These are phyloP conservation scores for Apostichopus californicus DNA, from an alignment of 35 echinoderm and acorn worm species.

Conservation along the genomic window DNA sequence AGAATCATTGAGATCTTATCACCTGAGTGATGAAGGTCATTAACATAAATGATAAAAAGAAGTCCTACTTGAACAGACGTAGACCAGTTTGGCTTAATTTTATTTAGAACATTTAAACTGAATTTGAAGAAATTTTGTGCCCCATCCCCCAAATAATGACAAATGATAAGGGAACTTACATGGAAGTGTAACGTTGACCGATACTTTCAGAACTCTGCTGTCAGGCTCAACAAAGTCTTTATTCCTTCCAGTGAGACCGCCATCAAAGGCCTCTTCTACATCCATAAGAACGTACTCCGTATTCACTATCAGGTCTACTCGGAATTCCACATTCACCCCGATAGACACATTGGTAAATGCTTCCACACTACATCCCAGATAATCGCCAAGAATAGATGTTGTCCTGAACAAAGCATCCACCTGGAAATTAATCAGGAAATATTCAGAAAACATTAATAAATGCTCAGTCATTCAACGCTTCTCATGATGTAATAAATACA, in stretches of 20 bases:
- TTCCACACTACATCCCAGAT: conserved; percentile 1
- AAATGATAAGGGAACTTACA: neutral
- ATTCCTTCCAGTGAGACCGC: conserved; percentile 32
- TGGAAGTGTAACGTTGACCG: conserved; percentile 27
- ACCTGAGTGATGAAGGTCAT: too few species aligned
- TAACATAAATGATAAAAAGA: too few species aligned
- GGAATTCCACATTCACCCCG: conserved; percentile 18
- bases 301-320: conserved; percentile 7
- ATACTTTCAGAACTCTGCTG: conserved; percentile 35
- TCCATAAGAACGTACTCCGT: neutral
- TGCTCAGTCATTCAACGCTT: too few species aligned
- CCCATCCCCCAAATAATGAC: too few species aligned
- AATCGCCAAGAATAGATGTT: neutral
- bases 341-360: neutral
- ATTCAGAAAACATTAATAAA: too few species aligned
- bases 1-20: too few species aligned
- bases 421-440: neutral
- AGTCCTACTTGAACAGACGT: too few species aligned
- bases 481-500: too few species aligned
- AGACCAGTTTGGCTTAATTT: too few species aligned
- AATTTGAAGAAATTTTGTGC: too few species aligned
- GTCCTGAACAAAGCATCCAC: conserved; percentile 33
- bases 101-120: too few species aligned
- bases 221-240: conserved; percentile 32
- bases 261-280: conserved; percentile 14